phyloP scores from a whole-genome alignment of 2,797 vertebrate genomes.

The Dendrocincla fuliginosa region DNA sequence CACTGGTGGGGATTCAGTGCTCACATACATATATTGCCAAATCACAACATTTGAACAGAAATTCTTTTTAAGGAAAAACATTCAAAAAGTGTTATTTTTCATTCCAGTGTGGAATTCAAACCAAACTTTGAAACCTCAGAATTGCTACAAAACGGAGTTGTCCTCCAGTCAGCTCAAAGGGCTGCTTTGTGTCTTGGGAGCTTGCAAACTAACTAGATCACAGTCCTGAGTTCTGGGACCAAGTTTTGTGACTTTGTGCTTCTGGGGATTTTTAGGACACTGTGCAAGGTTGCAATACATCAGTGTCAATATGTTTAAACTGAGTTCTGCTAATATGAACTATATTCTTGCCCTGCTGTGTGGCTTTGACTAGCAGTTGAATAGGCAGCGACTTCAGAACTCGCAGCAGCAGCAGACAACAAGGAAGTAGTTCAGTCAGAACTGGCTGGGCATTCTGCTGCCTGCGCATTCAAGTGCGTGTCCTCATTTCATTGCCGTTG shows the following conservation, averaged over 20 bases:
- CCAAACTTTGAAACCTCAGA: conserved; percentile 48
- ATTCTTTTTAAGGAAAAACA: conserved; percentile 11
- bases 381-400: not conserved
- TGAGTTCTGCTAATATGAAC: not conserved
- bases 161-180: conserved; percentile 2
- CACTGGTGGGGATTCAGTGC: not conserved
- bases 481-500: not conserved
- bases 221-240: not conserved
- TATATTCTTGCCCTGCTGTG: not conserved
- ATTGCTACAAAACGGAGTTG: not conserved
- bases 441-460: not conserved
- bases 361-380: not conserved
- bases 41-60: conserved; percentile 27
- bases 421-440: not conserved
- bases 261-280: not conserved
- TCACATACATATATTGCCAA: conserved; percentile 11
- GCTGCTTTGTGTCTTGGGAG: conserved; percentile 21
- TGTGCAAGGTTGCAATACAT: not conserved
- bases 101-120: conserved; percentile 35
- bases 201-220: not conserved
- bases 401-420: not conserved
- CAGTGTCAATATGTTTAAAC: not conserved
- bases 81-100: conserved; percentile 36
- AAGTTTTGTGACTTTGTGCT: not conserved
- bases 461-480: not conserved